phyloP scores from a whole-genome alignment of 2,113 vertebrate genomes.

The Mesembrinibis cayennensis region DNA sequence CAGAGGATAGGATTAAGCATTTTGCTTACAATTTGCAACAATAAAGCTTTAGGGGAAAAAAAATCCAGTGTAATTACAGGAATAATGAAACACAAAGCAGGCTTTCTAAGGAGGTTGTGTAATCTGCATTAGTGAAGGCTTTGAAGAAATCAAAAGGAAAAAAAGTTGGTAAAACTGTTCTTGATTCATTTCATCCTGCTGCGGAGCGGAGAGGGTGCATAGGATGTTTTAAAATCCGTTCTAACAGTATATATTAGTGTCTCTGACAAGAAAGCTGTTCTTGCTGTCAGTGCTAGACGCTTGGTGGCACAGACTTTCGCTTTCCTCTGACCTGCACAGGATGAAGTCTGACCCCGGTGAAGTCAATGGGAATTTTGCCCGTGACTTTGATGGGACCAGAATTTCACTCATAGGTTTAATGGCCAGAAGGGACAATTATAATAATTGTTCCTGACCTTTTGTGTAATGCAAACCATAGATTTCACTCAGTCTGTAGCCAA shows the following conservation, averaged over 20 bases:
- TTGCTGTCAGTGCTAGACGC: not conserved
- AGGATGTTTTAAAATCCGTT: not conserved
- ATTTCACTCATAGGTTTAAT: constrained; percentile 2
- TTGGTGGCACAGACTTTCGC: not conserved
- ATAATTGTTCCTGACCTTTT: constrained; percentile 28
- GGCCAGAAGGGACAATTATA: constrained; percentile 35
- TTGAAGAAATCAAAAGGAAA: constrained; percentile 15
- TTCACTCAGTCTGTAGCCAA: constrained; percentile 6
- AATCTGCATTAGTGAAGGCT: not conserved
- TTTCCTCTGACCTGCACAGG: not conserved
- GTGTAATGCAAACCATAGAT: not conserved
- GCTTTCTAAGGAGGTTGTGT: constrained; percentile 22
- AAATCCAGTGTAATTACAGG: not conserved
- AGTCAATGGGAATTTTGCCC: not conserved
- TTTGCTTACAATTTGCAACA: constrained; percentile 20
- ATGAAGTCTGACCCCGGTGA: not conserved
- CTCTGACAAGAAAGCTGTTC: not conserved
- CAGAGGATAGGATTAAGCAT: not conserved
- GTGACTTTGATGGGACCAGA: not conserved
- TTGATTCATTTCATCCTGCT: not conserved
- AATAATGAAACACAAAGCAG: constrained; percentile 6
- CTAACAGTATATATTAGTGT: not conserved
- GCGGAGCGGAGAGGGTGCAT: not conserved
- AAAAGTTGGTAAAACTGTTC: not conserved
- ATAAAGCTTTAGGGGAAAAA: not conserved